Evolutionary conservation across 2,888 invertebrate genomes (phyloP).

Genomic region (Cecidostiba fungosa): DNA sequence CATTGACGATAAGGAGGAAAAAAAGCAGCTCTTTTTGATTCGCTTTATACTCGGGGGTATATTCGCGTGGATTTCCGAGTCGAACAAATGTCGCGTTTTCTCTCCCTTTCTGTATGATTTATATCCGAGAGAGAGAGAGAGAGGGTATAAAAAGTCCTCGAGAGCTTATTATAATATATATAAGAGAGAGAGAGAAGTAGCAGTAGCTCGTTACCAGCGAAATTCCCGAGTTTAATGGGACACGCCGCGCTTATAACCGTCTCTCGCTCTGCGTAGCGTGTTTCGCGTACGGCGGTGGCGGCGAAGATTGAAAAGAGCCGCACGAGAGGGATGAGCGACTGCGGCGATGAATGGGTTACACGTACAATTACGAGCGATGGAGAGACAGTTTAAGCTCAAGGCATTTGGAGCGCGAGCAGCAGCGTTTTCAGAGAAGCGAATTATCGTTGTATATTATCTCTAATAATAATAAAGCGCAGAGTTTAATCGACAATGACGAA

Average conservation of each 20-base stretch:
- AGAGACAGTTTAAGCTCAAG: too few species aligned
- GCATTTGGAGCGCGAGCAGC: too few species aligned
- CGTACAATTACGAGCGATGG: too few species aligned
- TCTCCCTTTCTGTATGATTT: neutral
- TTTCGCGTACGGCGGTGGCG: neutral
- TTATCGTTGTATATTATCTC: too few species aligned
- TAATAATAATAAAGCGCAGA: too few species aligned
- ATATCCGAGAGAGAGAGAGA: neutral
- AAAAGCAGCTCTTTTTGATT: neutral
- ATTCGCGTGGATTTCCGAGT: neutral
- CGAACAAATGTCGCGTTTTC: constrained; percentile 2
- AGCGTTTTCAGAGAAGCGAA: too few species aligned
- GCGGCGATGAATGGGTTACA: too few species aligned
- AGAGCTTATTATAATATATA: neutral
- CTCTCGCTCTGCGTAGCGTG: too few species aligned
- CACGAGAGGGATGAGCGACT: too few species aligned
- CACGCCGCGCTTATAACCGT: too few species aligned
- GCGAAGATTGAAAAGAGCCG: constrained; percentile 17
- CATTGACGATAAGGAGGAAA: neutral
- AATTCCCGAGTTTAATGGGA: constrained; percentile 18
- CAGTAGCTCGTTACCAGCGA: neutral
- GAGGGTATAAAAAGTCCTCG: neutral
- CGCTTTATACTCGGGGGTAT: neutral
- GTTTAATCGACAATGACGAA: too few species aligned
- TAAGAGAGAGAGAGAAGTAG: too few species aligned